Conservation (phyloP, 2,888 invertebrate genomes). For the Baccha elongata region DNA sequence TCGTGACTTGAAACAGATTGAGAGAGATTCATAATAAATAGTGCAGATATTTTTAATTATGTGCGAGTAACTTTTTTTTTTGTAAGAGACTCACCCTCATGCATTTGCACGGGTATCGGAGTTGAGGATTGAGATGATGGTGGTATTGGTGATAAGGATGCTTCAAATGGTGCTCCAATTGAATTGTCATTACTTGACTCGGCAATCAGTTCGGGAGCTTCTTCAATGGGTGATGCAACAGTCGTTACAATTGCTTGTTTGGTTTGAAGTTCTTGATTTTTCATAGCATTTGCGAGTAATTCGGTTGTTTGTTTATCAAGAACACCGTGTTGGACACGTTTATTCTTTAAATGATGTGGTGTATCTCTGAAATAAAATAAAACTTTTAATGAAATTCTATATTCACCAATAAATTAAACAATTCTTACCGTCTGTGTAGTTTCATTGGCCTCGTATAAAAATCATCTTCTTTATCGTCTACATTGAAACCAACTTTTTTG, state of each 20-base stretch:
- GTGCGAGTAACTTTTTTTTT: conserved; percentile 34
- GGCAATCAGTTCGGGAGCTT: conserved; percentile 76
- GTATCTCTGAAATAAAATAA: conserved; percentile 88
- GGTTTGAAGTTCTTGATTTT: conserved; percentile 78
- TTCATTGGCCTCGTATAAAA: conserved; percentile 82
- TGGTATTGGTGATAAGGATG: conserved; percentile 79
- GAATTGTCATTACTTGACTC: conserved; percentile 48
- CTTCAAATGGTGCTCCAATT: conserved; percentile 77
- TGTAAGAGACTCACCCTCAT: conserved; percentile 68
- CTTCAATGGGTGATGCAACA: conserved; percentile 80
- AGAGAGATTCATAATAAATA: conserved; percentile 19
- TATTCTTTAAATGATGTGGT: conserved; percentile 99
- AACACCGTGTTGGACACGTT: conserved; percentile 89
- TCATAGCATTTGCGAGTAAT: conserved; percentile 83
- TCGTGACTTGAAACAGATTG: conserved; percentile 62
- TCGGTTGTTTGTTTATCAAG: conserved; percentile 89
- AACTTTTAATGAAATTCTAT: neutral
- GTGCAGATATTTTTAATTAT: conserved; percentile 5
- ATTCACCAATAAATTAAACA: too few species aligned
- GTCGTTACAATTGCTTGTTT: conserved; percentile 71
- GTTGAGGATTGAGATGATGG: conserved; percentile 59
- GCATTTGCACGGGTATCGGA: conserved; percentile 65
- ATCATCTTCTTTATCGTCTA: conserved; percentile 81
- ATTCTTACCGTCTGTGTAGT: conserved; percentile 80
- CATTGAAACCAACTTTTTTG: conserved; percentile 86